These are phyloP conservation scores for Dione juno DNA, from an alignment of 2,888 invertebrate species.

Conservation along the genomic window DNA sequence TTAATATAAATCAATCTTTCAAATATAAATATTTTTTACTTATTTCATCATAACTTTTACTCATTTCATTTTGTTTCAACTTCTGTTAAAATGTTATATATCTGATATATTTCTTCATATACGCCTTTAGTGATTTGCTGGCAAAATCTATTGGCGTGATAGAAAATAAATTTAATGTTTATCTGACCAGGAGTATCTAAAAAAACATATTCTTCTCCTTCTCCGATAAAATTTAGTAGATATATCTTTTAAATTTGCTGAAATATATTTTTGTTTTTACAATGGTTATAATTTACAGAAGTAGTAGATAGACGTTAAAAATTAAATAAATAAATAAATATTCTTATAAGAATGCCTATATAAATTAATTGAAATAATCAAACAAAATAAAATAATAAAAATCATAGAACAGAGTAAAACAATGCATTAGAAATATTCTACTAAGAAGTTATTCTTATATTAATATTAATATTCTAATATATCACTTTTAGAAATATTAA, in stretches of 20 bases:
- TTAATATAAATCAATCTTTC: too few relatives aligned
- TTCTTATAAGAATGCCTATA: conserved; percentile 1
- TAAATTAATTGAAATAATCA: background rate
- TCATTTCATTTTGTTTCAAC: too few relatives aligned
- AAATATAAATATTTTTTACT: too few relatives aligned
- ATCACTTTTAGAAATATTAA: too few relatives aligned
- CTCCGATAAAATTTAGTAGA: background rate
- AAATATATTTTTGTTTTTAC: background rate
- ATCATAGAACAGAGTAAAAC: background rate
- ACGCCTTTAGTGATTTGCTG: conserved; percentile 3
- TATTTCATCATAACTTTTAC: too few relatives aligned
- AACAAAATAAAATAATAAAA: background rate
- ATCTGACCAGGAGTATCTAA: background rate
- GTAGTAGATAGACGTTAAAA: background rate
- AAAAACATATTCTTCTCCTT: background rate
- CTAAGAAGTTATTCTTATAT: background rate
- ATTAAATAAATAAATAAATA: background rate
- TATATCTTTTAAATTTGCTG: background rate
- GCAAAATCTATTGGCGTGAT: background rate
- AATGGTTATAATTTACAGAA: background rate
- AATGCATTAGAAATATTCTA: background rate
- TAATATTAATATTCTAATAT: background rate
- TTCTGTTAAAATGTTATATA: too few relatives aligned
- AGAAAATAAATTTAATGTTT: background rate
- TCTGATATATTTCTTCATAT: too few relatives aligned